phyloP scores from a whole-genome alignment of 2,888 invertebrate genomes.

The Unio delphinus region DNA sequence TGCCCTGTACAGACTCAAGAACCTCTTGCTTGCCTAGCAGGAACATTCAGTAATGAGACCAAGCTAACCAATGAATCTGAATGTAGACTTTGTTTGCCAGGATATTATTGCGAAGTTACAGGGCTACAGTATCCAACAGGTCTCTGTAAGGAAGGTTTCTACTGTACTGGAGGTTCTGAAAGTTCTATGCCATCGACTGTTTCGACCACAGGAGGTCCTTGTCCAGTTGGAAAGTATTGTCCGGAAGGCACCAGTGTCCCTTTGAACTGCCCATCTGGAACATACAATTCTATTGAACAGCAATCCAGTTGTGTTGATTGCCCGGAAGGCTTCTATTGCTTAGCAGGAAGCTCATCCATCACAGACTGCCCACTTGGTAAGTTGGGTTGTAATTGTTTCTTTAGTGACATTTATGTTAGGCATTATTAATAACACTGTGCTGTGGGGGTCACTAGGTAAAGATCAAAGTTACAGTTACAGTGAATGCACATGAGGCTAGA shows the following conservation, averaged over 20 bases:
- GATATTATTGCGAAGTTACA: conserved; percentile 61
- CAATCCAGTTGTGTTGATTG: conserved; percentile 60
- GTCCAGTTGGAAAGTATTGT: conserved; percentile 65
- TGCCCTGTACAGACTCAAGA: conserved; percentile 58
- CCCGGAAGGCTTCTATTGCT: conserved; percentile 65
- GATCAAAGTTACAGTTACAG: too few relatives aligned
- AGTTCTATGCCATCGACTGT: conserved; percentile 48
- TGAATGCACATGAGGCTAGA: too few relatives aligned
- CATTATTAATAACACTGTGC: too few relatives aligned
- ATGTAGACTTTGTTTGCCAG: conserved; percentile 62
- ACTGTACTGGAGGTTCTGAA: conserved; percentile 61
- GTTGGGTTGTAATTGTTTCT: conserved; percentile 2
- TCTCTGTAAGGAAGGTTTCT: conserved; percentile 62
- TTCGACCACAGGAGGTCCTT: conserved; percentile 61
- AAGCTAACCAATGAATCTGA: conserved; percentile 37
- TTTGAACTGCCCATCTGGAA: conserved; percentile 58
- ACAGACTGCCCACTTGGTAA: conserved; percentile 62
- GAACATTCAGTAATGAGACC: conserved; percentile 65
- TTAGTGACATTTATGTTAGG: too few relatives aligned
- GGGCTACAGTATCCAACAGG: conserved; percentile 60
- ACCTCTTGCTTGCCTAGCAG: conserved; percentile 61
- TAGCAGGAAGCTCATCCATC: conserved; percentile 46
- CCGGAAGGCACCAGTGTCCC: conserved; percentile 54
- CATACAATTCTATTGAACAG: conserved; percentile 53
- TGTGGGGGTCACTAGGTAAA: too few relatives aligned